Conservation (phyloP, 2,113 vertebrate genomes). For the Neodontobutis hainanensis region DNA sequence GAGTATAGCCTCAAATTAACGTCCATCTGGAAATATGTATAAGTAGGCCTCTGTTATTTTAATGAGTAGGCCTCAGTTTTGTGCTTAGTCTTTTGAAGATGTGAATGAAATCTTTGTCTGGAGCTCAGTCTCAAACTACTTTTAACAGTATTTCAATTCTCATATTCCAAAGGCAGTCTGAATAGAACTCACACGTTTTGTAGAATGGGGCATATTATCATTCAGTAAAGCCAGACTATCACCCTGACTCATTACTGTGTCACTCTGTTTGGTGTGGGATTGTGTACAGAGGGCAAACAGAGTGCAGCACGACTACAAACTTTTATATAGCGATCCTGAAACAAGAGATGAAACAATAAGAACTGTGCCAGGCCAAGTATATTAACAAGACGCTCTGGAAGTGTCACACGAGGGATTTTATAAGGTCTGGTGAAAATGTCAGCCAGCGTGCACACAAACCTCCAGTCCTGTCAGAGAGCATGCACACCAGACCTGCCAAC, state of each 20-base stretch:
- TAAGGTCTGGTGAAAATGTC: conserved; percentile 69
- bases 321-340: not conserved
- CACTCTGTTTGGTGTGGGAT: conserved; percentile 14
- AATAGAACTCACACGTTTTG: not conserved
- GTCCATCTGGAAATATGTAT: conserved; percentile 44
- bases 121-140: conserved; percentile 20
- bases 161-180: no score
- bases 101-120: conserved; percentile 1
- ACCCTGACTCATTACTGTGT: conserved; percentile 20
- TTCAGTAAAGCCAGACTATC: conserved; percentile 27
- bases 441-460: conserved; percentile 68
- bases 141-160: conserved; percentile 15
- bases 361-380: conserved; percentile 23
- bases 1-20: not conserved
- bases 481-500: conserved; percentile 58
- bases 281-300: not conserved
- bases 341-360: conserved; percentile 34
- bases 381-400: conserved; percentile 65
- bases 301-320: not conserved
- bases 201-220: conserved; percentile 13
- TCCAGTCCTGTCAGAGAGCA: conserved; percentile 61
- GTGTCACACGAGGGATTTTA: conserved; percentile 67
- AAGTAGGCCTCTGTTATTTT: conserved; percentile 38
- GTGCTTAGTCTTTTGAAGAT: conserved; percentile 41
- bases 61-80: conserved; percentile 29